Percentiles rank a stretch among this genome's conserved stretches.
These are phyloP conservation scores for Berghia stephanieae DNA, from an alignment of 1,140 invertebrate genomes.

Conservation along the genomic window DNA sequence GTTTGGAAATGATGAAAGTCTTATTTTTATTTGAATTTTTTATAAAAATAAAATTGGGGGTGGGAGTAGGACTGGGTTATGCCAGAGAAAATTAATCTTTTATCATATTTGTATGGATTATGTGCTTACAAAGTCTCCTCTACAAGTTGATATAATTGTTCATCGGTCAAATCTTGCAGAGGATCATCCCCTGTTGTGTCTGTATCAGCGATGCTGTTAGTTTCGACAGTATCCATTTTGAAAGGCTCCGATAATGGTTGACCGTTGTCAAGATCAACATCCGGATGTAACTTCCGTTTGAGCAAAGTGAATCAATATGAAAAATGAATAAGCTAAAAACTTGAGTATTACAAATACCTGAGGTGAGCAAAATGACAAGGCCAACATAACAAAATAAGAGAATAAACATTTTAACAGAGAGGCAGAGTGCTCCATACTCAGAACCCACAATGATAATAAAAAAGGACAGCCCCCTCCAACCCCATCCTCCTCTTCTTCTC, in stretches of 20 bases:
- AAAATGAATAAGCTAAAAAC: background rate
- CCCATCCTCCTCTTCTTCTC: background rate
- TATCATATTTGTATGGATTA: background rate
- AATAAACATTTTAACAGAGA: background rate
- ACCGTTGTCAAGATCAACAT: no score
- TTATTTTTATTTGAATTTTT: background rate
- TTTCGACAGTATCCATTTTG: conserved; percentile 60
- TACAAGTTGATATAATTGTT: conserved; percentile 59
- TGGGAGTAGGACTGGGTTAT: background rate
- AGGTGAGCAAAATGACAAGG: background rate
- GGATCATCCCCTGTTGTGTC: conserved; percentile 54
- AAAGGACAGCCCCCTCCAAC: background rate
- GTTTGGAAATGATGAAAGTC: background rate
- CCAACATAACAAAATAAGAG: background rate
- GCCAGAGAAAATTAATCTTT: background rate
- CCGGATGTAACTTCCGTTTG: no score
- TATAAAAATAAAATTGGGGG: no score
- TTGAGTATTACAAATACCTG: background rate
- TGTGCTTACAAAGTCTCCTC: conserved; percentile 63
- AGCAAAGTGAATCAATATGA: background rate
- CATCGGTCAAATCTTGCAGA: conserved; percentile 59
- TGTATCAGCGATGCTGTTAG: conserved; percentile 50
- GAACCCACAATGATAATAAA: background rate
- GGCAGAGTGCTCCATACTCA: background rate
- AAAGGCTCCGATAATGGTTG: no score